phyloP scores from a whole-genome alignment of 2,113 vertebrate species.

The Marcusenius ussheri region DNA sequence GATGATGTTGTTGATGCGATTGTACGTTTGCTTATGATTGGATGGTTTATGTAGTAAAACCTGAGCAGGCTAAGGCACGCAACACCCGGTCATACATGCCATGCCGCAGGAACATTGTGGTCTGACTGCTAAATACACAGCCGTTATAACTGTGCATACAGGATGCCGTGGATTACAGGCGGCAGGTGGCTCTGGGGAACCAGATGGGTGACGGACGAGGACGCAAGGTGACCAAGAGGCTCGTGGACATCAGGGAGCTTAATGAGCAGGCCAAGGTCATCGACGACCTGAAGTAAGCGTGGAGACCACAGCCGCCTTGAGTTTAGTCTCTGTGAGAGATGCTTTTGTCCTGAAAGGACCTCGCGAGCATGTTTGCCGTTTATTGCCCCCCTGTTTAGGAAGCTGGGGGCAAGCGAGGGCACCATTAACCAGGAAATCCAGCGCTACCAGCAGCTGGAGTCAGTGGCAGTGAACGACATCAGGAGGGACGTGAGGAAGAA shows the following conservation, averaged over 20 bases:
- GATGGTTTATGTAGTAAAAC: background rate
- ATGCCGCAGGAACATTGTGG: background rate
- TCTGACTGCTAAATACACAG: background rate
- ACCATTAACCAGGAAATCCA: constrained; percentile 99
- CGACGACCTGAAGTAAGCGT: constrained; percentile 88
- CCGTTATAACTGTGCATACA: constrained; percentile 34
- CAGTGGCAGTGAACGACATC: constrained; percentile 94
- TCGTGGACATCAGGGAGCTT: constrained; percentile 92
- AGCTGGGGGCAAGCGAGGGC: constrained; percentile 94
- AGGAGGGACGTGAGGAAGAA: constrained; percentile 93
- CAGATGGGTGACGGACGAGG: constrained; percentile 74
- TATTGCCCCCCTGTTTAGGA: constrained; percentile 55
- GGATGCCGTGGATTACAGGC: constrained; percentile 79
- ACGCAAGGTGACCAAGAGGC: constrained; percentile 83
- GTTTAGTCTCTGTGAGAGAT: background rate
- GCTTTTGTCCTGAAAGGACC: background rate
- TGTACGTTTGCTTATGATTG: background rate
- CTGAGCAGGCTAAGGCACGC: background rate
- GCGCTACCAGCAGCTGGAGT: constrained; percentile 92
- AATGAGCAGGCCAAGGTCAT: constrained; percentile 98
- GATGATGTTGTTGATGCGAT: background rate
- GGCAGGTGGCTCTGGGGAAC: constrained; percentile 63
- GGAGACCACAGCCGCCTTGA: background rate
- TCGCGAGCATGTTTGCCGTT: background rate
- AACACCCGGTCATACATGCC: background rate